These are phyloP conservation scores for Carduelis carduelis DNA, from an alignment of 2,797 vertebrate species.

Conservation along the genomic window DNA sequence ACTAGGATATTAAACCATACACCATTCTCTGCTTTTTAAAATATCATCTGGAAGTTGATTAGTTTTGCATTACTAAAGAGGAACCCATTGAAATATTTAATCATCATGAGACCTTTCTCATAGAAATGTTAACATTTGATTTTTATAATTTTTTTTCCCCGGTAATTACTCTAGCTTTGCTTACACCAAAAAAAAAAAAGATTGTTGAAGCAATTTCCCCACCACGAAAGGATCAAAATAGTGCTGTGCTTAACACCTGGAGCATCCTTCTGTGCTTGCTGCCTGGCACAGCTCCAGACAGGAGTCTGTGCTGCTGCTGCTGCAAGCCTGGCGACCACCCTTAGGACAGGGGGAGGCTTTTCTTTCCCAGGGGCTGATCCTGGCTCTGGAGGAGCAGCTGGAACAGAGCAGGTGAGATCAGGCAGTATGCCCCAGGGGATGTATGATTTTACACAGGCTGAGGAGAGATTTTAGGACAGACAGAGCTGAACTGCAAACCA, in stretches of 20 bases:
- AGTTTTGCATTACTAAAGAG: slow-evolving; percentile 55
- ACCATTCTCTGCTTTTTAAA: slow-evolving; percentile 4
- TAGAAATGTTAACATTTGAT: slow-evolving; percentile 8
- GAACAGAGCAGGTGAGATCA: background rate
- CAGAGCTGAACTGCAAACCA: background rate
- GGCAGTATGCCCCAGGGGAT: background rate
- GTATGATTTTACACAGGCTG: background rate
- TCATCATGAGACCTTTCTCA: slow-evolving; percentile 33
- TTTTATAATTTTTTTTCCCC: background rate
- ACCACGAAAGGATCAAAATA: background rate
- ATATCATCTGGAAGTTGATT: slow-evolving; percentile 35
- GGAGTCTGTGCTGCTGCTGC: background rate
- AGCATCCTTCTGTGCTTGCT: background rate
- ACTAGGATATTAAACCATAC: background rate
- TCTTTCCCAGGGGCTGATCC: background rate
- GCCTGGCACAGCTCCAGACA: background rate
- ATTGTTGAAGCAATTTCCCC: background rate
- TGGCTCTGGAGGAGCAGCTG: background rate
- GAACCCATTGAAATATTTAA: slow-evolving; percentile 42
- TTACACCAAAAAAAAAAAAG: background rate
- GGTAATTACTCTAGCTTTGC: slow-evolving; percentile 23
- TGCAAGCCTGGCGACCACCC: background rate
- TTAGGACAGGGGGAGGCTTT: background rate
- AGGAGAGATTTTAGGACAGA: background rate
- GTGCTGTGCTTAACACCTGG: slow-evolving; percentile 36